phyloP scores from a whole-genome alignment of 2,113 vertebrate genomes.

The Bucco capensis region DNA sequence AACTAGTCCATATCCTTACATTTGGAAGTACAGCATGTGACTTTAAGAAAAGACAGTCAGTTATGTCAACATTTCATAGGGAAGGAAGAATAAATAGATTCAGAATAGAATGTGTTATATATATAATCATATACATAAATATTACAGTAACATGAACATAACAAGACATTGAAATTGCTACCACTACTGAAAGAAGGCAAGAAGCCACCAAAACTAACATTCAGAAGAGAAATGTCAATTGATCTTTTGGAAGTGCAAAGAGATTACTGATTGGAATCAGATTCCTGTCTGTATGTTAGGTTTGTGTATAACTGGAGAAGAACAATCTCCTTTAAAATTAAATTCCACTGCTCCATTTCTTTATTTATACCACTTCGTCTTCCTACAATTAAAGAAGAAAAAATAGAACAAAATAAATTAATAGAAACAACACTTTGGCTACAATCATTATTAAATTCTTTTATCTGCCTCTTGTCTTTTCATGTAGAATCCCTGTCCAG shows the following conservation, averaged over 20 bases:
- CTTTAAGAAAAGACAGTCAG: background rate
- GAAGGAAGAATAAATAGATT: background rate
- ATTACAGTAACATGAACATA: background rate
- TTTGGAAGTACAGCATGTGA: background rate
- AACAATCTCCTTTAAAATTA: background rate
- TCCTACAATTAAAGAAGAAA: background rate
- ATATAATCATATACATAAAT: background rate
- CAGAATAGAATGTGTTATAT: background rate
- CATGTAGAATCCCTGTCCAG: background rate
- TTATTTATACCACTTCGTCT: background rate
- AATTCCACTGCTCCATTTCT: background rate
- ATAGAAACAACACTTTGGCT: background rate
- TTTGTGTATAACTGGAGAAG: background rate
- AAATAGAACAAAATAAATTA: too few relatives aligned
- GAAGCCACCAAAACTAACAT: background rate
- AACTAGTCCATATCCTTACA: background rate
- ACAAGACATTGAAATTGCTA: background rate
- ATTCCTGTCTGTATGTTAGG: background rate
- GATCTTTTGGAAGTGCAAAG: background rate
- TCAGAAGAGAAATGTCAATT: background rate
- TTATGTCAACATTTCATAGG: background rate
- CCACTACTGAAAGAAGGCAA: background rate
- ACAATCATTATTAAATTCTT: background rate
- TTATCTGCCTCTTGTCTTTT: background rate
- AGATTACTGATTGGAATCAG: background rate